Base-by-base conservation (phyloP, 2,113 vertebrate species). In the Diadophis punctatus region DNA sequence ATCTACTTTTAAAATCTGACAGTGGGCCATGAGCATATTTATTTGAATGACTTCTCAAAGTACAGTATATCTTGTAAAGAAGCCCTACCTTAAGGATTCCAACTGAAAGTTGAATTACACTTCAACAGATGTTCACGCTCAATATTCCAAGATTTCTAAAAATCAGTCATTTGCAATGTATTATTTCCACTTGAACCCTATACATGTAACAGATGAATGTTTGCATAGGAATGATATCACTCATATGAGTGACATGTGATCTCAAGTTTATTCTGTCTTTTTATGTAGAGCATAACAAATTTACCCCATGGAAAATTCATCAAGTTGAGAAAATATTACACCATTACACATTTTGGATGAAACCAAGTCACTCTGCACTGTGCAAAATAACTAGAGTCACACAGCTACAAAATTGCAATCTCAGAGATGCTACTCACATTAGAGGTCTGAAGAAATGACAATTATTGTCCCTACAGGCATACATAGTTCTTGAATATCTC, bases 351-450 rank as follows among this genome's bases (percentile, higher is more conserved):
- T 46, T 1, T 34, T 0, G 14, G 49, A 25, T 93, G 92, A 90
- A 87, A 90, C 34, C 25, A 60, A 52, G 91, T 84, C 63, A 93
- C 88, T 92, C 96, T 94, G 0, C 0, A 27, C 39, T 93, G 68
- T 94, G 51, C 87, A 86, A 52, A 95, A 94, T 92, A 92, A 51
- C 91, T 94, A 91, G 89, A 92, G 93, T 94, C 88, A 43, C 88
- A 89, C n/a, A 4, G 53, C 95, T 95, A 94, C 4, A 63, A 95
- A 96, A 96, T 85, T 86, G 90, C 93, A 93, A 87, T 94, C 90
- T 88, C 52, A 22, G 68, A 87, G 94, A 80, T 80, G 91, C 88
- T 91, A 90, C 87, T 93, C 8, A 0, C 74, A n/a, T 92, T 92
- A 1, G 16, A 90, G 91, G 92, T 56, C 91, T 93, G 92, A 91